Evolutionary conservation across 1,140 invertebrate genomes (phyloP), one percentile per base, ranked within the genome.

Genomic region (Hermatobates lingyangjiaoensis): DNA sequence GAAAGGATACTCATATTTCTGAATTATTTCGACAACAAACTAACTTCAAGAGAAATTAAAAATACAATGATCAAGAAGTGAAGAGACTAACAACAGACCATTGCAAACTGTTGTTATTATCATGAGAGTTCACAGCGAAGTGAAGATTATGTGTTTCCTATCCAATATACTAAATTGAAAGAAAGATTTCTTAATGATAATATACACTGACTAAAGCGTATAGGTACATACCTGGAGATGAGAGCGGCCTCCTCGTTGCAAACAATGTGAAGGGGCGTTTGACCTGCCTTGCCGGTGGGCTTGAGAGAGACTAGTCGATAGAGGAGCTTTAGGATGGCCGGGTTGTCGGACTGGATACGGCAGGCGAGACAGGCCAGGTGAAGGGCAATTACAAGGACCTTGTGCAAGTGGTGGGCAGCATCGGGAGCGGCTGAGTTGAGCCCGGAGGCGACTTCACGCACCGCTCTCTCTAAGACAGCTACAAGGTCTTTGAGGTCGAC

Each of bases 341-440:
- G 15, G 10, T 44, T 24, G 24, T 39, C 2, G 12, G 27, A 25
- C 14, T 52, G 45, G 2, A 57, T 20, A 34, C 53, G 48, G 12
- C 51, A 50, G 66, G 53, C 72, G 20, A 90, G 64, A 58, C 80
- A 82, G 21, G 81, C 79, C 47, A 88, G 66, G 60, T 92, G 85
- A 52, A 93, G 69, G 3, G 85, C 80, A 57, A 90, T 87, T n/a
- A 89, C 76, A 52, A 94, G 67, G 25, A 88, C 80, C 56, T 86
- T 73, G 42, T 87, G 85, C 39, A 92, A 72, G 53, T 83, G 80
- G 26, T 75, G 78, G 28, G 53, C 51, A 42, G 57, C 59, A 30
- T 18, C 50, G 60, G 51, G 26, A 58, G 54, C 52, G 2, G 23
- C 45, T 3, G 47, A n/a, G 4, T 14, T 4, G 18, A 55, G 42